Conservation (phyloP, 2,888 invertebrate genomes). For the Eupithecia dodoneata region DNA sequence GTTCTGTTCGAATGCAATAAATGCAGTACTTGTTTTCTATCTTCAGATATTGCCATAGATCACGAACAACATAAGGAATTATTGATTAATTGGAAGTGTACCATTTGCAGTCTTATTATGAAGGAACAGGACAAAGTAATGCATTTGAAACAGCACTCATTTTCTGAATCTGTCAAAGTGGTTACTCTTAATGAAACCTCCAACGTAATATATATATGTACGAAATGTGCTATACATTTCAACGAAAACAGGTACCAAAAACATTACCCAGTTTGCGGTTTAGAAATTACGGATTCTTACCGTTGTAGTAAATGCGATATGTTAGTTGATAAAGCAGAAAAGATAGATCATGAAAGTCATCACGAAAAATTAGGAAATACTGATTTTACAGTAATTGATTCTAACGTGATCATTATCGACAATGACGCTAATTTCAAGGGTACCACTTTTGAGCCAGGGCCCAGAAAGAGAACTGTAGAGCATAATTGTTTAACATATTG, state of each 20-base stretch:
- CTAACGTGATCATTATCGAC: constrained; percentile 40
- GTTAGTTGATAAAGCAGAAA: constrained; percentile 56
- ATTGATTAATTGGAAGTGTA: constrained; percentile 65
- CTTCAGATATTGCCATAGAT: constrained; percentile 54
- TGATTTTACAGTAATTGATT: constrained; percentile 53
- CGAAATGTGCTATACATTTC: constrained; percentile 64
- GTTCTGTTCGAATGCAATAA: constrained; percentile 64
- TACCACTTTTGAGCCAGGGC: constrained; percentile 9
- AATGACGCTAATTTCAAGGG: constrained; percentile 14
- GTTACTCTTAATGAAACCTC: constrained; percentile 51
- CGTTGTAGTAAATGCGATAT: constrained; percentile 67
- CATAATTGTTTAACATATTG: constrained; percentile 55
- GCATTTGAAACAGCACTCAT: constrained; percentile 64
- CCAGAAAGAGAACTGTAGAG: constrained; percentile 23
- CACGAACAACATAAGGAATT: constrained; percentile 61
- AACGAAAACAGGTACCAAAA: constrained; percentile 55
- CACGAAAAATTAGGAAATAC: constrained; percentile 46
- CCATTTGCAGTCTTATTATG: constrained; percentile 57
- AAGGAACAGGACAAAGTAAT: constrained; percentile 59
- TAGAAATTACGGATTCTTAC: constrained; percentile 47
- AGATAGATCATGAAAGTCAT: constrained; percentile 47
- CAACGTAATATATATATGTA: constrained; percentile 62
- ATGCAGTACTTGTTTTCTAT: constrained; percentile 67
- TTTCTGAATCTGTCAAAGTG: constrained; percentile 53
- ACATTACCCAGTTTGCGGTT: constrained; percentile 58